Evolutionary conservation across 1,140 invertebrate genomes (phyloP).

Genomic region (Leptestheria dahalacensis): DNA sequence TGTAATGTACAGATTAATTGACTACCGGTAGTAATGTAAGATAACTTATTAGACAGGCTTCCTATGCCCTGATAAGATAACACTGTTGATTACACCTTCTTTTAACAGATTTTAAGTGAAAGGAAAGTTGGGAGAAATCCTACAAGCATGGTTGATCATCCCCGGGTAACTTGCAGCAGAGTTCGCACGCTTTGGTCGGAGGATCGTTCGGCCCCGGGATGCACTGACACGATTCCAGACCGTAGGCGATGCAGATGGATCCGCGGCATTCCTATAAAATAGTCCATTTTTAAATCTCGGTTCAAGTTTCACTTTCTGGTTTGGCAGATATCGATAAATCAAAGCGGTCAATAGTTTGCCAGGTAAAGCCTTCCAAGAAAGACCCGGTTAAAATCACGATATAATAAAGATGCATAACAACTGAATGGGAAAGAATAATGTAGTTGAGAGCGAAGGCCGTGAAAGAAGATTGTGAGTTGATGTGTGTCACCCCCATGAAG

Average conservation of each 20-base stretch:
- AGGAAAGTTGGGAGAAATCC: too few relatives aligned
- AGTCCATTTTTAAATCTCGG: too few relatives aligned
- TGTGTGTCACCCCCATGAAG: constrained; percentile 73
- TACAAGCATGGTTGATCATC: constrained; percentile 55
- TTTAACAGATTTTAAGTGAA: too few relatives aligned
- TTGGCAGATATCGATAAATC: too few relatives aligned
- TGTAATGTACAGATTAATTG: too few relatives aligned
- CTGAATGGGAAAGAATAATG: background rate
- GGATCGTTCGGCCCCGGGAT: constrained; percentile 55
- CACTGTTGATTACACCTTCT: too few relatives aligned
- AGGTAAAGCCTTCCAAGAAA: too few relatives aligned
- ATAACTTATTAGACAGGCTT: too few relatives aligned
- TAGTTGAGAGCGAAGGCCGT: background rate
- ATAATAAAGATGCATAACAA: background rate
- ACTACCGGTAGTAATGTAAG: too few relatives aligned
- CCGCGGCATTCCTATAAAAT: constrained; percentile 70
- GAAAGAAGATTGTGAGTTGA: background rate
- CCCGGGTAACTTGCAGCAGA: constrained; percentile 74
- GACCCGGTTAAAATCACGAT: background rate
- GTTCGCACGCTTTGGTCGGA: constrained; percentile 68
- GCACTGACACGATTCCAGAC: constrained; percentile 90
- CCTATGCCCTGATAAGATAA: too few relatives aligned
- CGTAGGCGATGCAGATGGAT: constrained; percentile 82
- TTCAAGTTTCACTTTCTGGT: too few relatives aligned
- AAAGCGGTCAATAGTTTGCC: too few relatives aligned